Conservation (phyloP, 2,888 invertebrate species). For the Chrysomela aeneicollis region DNA sequence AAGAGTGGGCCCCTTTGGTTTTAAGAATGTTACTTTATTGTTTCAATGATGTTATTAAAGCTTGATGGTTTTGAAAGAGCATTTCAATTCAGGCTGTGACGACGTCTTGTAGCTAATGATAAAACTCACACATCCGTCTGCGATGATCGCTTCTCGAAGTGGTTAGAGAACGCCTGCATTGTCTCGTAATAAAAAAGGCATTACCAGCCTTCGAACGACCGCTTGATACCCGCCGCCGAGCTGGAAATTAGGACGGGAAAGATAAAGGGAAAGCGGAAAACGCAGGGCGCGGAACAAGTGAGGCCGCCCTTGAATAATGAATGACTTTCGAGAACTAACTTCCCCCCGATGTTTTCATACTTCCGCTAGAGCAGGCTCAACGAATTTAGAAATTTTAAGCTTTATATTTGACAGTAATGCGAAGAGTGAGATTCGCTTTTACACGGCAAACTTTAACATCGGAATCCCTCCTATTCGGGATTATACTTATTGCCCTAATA, state of each 20-base stretch:
- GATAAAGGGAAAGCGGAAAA: conserved; percentile 38
- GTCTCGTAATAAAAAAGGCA: neutral
- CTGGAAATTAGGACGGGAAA: conserved; percentile 54
- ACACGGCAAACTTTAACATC: conserved; percentile 17
- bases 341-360: conserved; percentile 57
- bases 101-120: no score
- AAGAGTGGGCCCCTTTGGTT: no score
- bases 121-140: no score
- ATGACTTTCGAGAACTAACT: conserved; percentile 63
- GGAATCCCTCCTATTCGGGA: conserved; percentile 38
- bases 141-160: neutral
- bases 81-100: no score
- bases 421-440: conserved; percentile 23
- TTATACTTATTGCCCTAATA: conserved; percentile 50
- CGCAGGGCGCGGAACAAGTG: conserved; percentile 49
- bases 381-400: conserved; percentile 59
- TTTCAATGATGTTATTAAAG: no score
- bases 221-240: conserved; percentile 34
- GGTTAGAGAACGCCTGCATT: neutral
- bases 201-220: neutral
- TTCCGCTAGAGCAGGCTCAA: conserved; percentile 47
- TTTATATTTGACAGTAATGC: conserved; percentile 47
- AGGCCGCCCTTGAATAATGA: conserved; percentile 59
- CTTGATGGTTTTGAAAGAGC: no score
- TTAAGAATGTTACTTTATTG: no score